Percentiles rank a stretch among this genome's conserved stretches.
These are phyloP conservation scores for Trachelus iudaicus DNA, from an alignment of 2,888 invertebrate genomes.

Conservation along the genomic window DNA sequence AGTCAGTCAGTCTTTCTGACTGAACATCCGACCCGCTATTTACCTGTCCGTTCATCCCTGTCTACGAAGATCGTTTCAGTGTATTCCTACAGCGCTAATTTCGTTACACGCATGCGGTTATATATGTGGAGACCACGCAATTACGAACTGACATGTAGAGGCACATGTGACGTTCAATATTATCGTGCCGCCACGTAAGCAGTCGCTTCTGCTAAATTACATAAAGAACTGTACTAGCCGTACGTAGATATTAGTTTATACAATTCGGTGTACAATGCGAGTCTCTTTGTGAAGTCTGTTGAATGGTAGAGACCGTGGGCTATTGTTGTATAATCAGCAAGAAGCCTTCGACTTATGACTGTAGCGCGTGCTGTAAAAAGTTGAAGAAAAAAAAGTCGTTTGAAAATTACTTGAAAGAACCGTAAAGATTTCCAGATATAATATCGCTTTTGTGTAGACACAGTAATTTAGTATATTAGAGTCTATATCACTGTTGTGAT, in stretches of 20 bases:
- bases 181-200: not conserved
- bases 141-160: not conserved
- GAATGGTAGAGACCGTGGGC: not conserved
- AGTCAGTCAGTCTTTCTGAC: not conserved
- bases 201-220: not conserved
- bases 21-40: not conserved
- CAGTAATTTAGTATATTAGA: not conserved
- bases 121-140: not conserved
- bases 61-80: not conserved
- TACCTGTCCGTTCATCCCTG: not conserved
- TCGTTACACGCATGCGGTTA: not conserved
- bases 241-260: not conserved
- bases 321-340: not conserved
- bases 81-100: not conserved
- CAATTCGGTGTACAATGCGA: not conserved
- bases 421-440: not conserved
- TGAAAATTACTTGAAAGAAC: not conserved
- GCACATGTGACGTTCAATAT: not conserved
- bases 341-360: not conserved
- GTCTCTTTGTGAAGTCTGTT: not conserved
- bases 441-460: not conserved
- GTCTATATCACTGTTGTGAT: not conserved
- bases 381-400: not conserved
- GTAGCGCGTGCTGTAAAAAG: not conserved
- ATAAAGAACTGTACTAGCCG: not conserved